Evolutionary conservation across 2,888 invertebrate species (phyloP).

Genomic region (Lottia scabra): DNA sequence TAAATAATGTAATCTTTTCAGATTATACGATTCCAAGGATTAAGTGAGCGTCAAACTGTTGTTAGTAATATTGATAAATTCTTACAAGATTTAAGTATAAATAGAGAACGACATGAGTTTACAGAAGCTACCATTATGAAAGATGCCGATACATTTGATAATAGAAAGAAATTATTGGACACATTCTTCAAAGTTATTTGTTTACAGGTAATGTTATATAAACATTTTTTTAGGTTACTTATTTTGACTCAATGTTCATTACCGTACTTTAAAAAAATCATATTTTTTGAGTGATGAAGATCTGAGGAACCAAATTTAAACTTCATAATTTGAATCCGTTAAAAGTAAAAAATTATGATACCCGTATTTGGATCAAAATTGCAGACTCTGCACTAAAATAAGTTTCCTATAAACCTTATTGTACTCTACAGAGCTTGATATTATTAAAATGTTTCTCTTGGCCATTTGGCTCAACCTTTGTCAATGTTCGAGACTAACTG

Average conservation of each 20-base stretch:
- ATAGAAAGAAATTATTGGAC: conserved; percentile 57
- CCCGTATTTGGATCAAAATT: too few relatives aligned
- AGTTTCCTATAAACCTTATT: too few relatives aligned
- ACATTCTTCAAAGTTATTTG: conserved; percentile 58
- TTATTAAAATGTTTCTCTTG: too few relatives aligned
- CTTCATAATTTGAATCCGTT: too few relatives aligned
- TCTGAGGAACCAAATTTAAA: too few relatives aligned
- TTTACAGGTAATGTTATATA: conserved; percentile 34
- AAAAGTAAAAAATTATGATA: too few relatives aligned
- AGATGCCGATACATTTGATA: conserved; percentile 53
- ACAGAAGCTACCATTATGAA: conserved; percentile 45
- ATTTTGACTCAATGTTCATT: not conserved
- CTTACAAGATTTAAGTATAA: conserved; percentile 30
- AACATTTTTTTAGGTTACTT: not conserved
- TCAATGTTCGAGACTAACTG: too few relatives aligned
- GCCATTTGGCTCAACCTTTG: too few relatives aligned
- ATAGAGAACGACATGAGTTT: conserved; percentile 28
- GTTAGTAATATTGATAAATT: conserved; percentile 39
- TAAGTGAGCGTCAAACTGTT: conserved; percentile 39
- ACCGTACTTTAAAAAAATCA: too few relatives aligned
- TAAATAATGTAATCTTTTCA: conserved; percentile 25
- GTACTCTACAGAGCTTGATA: too few relatives aligned
- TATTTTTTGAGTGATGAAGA: too few relatives aligned
- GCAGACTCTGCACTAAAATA: too few relatives aligned
- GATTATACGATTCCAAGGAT: conserved; percentile 51